Evolutionary conservation across 2,113 vertebrate genomes (phyloP).

Genomic region (Piprites chloris): DNA sequence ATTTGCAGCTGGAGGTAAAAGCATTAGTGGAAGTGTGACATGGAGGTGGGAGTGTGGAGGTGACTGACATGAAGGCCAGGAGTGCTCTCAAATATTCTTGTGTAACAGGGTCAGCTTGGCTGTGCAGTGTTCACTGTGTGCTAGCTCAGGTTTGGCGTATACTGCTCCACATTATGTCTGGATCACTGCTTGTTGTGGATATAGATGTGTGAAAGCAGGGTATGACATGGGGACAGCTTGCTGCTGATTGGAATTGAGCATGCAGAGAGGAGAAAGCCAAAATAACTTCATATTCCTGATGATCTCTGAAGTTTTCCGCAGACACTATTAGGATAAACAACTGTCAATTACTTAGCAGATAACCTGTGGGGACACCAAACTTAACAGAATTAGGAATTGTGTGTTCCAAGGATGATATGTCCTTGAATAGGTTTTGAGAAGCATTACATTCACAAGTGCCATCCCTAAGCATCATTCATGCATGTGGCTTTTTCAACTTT

Average conservation of each 20-base stretch:
- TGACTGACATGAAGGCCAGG: accelerated
- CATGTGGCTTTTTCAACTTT: background rate
- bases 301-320: conserved; percentile 16
- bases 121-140: background rate
- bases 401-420: conserved; percentile 9
- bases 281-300: conserved; percentile 28
- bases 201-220: background rate
- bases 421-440: conserved; percentile 31
- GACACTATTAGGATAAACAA: conserved; percentile 16
- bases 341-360: conserved; percentile 50
- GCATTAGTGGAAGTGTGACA: background rate
- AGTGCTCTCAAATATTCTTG: background rate
- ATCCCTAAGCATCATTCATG: background rate
- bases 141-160: background rate
- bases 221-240: background rate
- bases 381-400: conserved; percentile 41
- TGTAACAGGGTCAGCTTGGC: background rate
- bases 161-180: accelerated
- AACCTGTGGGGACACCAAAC: conserved; percentile 24
- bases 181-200: background rate
- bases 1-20: background rate
- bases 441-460: background rate
- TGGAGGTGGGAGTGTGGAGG: accelerated
- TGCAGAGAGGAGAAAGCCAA: background rate
- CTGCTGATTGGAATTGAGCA: background rate